phyloP scores from a whole-genome alignment of 2,797 vertebrate species.

The Myoxocephalus aenaeus region DNA sequence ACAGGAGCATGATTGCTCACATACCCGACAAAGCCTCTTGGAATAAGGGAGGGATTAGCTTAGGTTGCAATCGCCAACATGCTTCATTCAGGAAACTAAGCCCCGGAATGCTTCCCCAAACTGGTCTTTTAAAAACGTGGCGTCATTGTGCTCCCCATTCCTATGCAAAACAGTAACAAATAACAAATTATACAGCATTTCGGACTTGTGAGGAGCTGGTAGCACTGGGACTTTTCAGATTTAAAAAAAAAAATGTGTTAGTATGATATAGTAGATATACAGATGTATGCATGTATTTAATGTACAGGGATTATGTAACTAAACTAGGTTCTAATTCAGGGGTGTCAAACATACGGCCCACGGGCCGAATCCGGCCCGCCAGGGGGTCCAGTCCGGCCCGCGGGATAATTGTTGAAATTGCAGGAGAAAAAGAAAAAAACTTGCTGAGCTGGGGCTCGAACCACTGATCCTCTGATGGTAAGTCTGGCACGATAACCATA shows the following conservation, averaged over 20 bases:
- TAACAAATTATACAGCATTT: constrained; percentile 15
- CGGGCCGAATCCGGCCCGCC: too few relatives aligned
- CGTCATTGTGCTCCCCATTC: constrained; percentile 43
- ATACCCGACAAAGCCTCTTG: constrained; percentile 80
- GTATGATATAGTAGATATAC: not conserved
- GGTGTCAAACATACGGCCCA: too few relatives aligned
- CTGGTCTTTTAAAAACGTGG: constrained; percentile 54
- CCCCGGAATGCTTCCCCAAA: constrained; percentile 68
- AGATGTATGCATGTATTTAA: not conserved
- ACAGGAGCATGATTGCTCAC: constrained; percentile 74
- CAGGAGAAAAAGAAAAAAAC: too few relatives aligned
- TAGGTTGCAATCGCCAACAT: constrained; percentile 63
- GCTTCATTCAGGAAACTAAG: constrained; percentile 76
- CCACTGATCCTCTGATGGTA: too few relatives aligned
- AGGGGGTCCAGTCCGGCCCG: too few relatives aligned
- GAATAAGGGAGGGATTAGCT: constrained; percentile 76
- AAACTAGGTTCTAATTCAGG: not conserved
- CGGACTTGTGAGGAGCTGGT: not conserved
- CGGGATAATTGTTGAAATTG: too few relatives aligned
- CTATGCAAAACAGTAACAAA: constrained; percentile 42
- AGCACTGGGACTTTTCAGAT: constrained; percentile 3
- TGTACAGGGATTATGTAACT: not conserved
- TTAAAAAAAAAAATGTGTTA: too few relatives aligned
- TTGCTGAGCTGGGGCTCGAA: too few relatives aligned
- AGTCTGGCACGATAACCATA: too few relatives aligned